A percentile compares a stretch with the other conserved stretches of the same genome.
Evolutionary conservation across 2,797 vertebrate genomes (phyloP).

Genomic region (Leptodactylus fallax): DNA sequence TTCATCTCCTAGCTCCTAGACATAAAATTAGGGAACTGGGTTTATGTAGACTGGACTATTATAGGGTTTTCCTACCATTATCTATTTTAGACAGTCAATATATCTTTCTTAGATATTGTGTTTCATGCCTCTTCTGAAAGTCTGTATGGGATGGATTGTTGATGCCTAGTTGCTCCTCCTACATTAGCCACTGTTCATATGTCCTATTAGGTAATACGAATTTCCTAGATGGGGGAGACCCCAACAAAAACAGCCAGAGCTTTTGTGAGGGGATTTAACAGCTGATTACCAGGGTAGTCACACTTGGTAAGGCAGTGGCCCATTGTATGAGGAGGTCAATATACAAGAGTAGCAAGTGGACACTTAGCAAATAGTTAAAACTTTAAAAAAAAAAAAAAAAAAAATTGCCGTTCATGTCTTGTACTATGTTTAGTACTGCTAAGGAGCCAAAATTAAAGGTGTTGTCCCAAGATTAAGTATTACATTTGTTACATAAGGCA

Average conservation of each 20-base stretch:
- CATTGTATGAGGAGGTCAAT: background rate
- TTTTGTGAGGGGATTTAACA: too few species aligned
- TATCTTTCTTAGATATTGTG: background rate
- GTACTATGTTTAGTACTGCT: background rate
- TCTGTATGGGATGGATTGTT: background rate
- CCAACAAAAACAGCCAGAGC: background rate
- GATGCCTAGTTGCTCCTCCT: background rate
- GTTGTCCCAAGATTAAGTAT: background rate
- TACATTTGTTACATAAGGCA: background rate
- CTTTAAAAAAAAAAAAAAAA: too few species aligned
- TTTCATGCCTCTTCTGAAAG: background rate
- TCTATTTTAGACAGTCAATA: background rate
- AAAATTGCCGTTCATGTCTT: background rate
- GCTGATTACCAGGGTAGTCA: too few species aligned
- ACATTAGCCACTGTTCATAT: background rate
- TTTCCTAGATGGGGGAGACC: background rate
- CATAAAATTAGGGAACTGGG: too few species aligned
- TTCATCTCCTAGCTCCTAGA: too few species aligned
- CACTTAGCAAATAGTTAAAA: background rate
- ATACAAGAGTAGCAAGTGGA: background rate
- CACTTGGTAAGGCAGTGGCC: background rate
- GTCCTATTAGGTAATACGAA: background rate
- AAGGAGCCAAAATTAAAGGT: background rate
- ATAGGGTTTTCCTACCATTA: background rate
- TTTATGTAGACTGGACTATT: too few species aligned